Evolutionary conservation across 2,888 invertebrate species (phyloP).

Genomic region (Calephelis perditalis): DNA sequence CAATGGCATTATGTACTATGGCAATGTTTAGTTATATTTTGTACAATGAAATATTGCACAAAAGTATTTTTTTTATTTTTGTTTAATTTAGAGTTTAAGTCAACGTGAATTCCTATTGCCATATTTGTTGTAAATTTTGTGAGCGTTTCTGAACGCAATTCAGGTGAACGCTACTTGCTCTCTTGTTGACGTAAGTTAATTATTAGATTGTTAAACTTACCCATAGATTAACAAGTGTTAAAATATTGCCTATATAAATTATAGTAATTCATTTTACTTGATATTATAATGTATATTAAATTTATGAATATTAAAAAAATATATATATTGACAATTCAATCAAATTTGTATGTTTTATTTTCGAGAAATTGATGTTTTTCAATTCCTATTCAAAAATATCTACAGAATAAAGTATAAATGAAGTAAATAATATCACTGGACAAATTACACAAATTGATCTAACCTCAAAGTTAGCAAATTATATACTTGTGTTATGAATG

Average conservation of each 20-base stretch:
- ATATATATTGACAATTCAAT: slow-evolving; percentile 77
- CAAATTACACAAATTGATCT: no score
- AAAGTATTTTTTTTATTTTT: slow-evolving; percentile 50
- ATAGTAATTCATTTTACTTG: slow-evolving; percentile 77
- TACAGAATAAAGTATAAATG: no score
- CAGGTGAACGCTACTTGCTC: slow-evolving; percentile 26
- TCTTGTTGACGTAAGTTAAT: slow-evolving; percentile 64
- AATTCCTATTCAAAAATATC: no score
- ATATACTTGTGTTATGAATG: no score
- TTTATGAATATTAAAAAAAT: slow-evolving; percentile 76
- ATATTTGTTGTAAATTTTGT: slow-evolving; percentile 56
- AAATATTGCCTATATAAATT: slow-evolving; percentile 78
- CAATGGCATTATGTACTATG: slow-evolving; percentile 63
- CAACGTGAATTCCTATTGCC: slow-evolving; percentile 75
- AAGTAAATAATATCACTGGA: no score
- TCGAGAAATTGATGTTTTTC: no score
- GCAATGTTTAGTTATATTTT: slow-evolving; percentile 47
- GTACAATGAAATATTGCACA: slow-evolving; percentile 57
- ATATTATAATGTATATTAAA: slow-evolving; percentile 79
- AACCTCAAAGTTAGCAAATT: no score
- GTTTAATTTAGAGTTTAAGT: slow-evolving; percentile 45
- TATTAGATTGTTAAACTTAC: slow-evolving; percentile 75
- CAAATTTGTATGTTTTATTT: slow-evolving; percentile 36
- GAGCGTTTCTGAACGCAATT: slow-evolving; percentile 27
- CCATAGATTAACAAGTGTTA: slow-evolving; percentile 77